Evolutionary conservation across 2,797 vertebrate species (phyloP).

Genomic region (Coregonus suidteri): DNA sequence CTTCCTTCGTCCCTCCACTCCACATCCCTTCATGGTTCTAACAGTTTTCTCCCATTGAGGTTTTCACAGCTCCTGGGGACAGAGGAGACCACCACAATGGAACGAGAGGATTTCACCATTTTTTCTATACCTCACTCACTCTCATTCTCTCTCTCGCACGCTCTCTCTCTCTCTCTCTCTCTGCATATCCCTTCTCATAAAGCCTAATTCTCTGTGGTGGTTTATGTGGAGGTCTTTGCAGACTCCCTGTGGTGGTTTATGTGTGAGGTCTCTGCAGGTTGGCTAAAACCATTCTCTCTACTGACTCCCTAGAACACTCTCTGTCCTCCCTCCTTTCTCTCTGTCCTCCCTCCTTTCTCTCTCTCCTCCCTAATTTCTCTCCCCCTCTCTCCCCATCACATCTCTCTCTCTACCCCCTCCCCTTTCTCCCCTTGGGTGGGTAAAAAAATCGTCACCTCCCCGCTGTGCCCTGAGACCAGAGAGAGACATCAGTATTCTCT

Average conservation of each 20-base stretch:
- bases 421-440: conserved; percentile 11
- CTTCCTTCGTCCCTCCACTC: conserved; percentile 9
- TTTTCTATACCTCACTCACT: not conserved
- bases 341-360: conserved; percentile 9
- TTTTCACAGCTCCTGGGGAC: conserved; percentile 10
- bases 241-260: not conserved
- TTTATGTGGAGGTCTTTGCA: too few relatives aligned
- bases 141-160: not conserved
- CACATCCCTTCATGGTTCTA: not conserved
- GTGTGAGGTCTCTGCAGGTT: not conserved
- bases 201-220: not conserved
- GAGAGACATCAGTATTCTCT: conserved; percentile 47
- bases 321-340: not conserved
- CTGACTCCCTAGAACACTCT: not conserved
- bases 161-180: not conserved
- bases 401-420: conserved; percentile 22
- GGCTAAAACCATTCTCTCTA: not conserved
- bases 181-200: not conserved
- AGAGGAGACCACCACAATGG: not conserved
- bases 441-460: conserved; percentile 29
- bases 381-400: conserved; percentile 15
- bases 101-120: not conserved
- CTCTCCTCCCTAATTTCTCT: not conserved
- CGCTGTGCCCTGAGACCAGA: conserved; percentile 29
- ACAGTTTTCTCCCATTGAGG: conserved; percentile 10